phyloP scores from a whole-genome alignment of 2,113 vertebrate species.

The Ancistrus triradiatus region DNA sequence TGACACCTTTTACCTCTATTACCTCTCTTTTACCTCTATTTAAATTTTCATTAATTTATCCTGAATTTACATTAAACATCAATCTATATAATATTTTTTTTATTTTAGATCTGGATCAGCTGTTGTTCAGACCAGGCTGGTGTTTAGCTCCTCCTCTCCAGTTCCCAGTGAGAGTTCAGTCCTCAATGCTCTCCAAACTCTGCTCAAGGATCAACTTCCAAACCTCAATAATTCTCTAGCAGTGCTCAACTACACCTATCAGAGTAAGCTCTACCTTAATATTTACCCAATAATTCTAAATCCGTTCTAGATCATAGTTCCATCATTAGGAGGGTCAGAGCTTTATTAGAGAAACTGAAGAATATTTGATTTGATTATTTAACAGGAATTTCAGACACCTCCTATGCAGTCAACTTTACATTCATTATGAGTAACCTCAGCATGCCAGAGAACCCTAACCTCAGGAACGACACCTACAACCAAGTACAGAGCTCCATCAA shows the following conservation, averaged over 20 bases:
- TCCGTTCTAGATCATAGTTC: background rate
- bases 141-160: conserved; percentile 22
- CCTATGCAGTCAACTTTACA: conserved; percentile 4
- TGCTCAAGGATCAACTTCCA: background rate
- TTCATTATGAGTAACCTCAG: conserved; percentile 16
- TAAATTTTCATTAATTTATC: no score
- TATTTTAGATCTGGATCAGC: conserved; percentile 10
- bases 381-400: conserved; percentile 3
- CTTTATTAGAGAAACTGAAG: background rate
- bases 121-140: conserved; percentile 3
- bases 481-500: background rate
- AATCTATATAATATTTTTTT: background rate
- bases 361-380: background rate
- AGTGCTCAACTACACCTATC: conserved; percentile 12
- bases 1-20: no score
- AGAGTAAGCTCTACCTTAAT: conserved; percentile 15
- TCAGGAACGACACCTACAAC: background rate
- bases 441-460: background rate
- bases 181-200: background rate
- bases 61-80: no score
- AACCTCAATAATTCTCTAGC: conserved; percentile 6
- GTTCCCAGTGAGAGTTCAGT: conserved; percentile 23
- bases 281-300: background rate
- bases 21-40: no score
- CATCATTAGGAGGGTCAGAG: background rate